Evolutionary conservation across 2,797 vertebrate genomes (phyloP).

Genomic region (Spondyliosoma cantharus): DNA sequence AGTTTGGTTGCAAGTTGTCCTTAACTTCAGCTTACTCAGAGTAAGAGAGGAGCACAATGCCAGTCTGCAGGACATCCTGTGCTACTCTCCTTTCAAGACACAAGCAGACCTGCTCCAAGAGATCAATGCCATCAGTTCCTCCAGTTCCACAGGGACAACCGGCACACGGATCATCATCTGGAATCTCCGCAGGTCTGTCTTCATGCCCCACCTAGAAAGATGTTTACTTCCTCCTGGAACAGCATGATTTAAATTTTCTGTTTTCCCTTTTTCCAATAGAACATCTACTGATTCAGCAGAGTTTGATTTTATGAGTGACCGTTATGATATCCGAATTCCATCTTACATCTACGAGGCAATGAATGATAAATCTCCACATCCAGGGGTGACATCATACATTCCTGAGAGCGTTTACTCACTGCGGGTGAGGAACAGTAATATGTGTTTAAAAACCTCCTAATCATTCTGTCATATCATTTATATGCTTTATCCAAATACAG

Average conservation of each 20-base stretch:
- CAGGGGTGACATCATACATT: conserved; percentile 79
- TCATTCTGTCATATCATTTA: not conserved
- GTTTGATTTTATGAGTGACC: conserved; percentile 91
- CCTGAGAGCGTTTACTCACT: conserved; percentile 90
- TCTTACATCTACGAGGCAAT: conserved; percentile 84
- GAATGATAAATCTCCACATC: conserved; percentile 79
- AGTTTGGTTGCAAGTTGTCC: conserved; percentile 21
- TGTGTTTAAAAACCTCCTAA: not conserved
- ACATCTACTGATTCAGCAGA: conserved; percentile 82
- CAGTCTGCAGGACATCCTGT: conserved; percentile 89
- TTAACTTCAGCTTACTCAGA: conserved; percentile 72
- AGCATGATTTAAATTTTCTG: not conserved
- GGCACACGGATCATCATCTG: conserved; percentile 97
- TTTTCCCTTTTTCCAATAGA: conserved; percentile 57
- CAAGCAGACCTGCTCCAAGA: conserved; percentile 87
- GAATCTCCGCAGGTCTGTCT: conserved; percentile 90
- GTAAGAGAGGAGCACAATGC: conserved; percentile 76
- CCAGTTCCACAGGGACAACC: conserved; percentile 72
- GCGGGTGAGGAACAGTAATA: conserved; percentile 79
- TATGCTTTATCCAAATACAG: not conserved
- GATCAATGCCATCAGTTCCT: conserved; percentile 81
- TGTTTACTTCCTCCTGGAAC: not conserved
- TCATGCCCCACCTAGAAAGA: not conserved
- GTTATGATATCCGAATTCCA: conserved; percentile 93
- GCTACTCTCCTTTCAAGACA: conserved; percentile 87